These are phyloP conservation scores for Atractosteus spatula DNA, from an alignment of 2,113 vertebrate genomes.

Conservation along the genomic window DNA sequence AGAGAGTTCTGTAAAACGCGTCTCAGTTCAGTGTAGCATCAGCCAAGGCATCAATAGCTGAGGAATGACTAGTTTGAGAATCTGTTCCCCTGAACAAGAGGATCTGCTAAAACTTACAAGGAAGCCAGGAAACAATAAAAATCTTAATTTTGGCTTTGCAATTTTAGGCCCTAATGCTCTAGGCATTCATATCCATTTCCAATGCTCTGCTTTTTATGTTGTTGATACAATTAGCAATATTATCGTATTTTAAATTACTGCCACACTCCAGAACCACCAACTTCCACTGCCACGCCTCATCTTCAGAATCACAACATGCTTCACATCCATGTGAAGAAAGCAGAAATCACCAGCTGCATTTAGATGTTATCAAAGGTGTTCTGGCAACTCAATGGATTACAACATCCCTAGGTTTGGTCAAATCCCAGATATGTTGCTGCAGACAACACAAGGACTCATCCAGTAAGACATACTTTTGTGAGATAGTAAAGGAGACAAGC, in stretches of 20 bases:
- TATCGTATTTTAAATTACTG: too few relatives aligned
- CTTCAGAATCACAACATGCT: background rate
- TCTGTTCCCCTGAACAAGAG: slow-evolving; percentile 44
- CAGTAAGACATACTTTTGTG: too few relatives aligned
- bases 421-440: too few relatives aligned
- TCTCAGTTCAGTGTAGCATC: slow-evolving; percentile 53
- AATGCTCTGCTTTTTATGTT: background rate
- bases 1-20: background rate
- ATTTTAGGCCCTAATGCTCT: background rate
- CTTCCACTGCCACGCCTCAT: too few relatives aligned
- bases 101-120: background rate
- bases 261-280: too few relatives aligned
- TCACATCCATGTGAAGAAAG: background rate
- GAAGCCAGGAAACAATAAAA: background rate
- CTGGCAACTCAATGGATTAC: too few relatives aligned
- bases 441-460: too few relatives aligned
- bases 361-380: too few relatives aligned
- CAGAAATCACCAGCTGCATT: too few relatives aligned
- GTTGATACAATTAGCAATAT: too few relatives aligned
- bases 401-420: too few relatives aligned
- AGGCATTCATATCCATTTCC: background rate
- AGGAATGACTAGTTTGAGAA: slow-evolving; percentile 56
- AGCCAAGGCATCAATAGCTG: slow-evolving; percentile 66
- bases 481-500: background rate
- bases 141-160: background rate